phyloP scores from a whole-genome alignment of 2,797 vertebrate species.

The Zalophus californianus region DNA sequence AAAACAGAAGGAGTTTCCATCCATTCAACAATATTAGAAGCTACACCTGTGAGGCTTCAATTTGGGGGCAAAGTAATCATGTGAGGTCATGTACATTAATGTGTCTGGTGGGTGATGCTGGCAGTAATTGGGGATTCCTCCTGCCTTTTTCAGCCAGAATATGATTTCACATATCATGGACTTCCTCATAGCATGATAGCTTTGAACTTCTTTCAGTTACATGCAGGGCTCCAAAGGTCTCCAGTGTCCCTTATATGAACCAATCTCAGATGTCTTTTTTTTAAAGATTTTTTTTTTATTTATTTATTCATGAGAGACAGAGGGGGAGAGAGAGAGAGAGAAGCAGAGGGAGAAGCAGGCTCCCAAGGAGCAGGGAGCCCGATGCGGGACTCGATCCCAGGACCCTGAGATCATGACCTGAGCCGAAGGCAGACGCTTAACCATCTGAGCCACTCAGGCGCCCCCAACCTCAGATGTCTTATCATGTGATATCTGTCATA shows the following conservation, averaged over 20 bases:
- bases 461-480: background rate
- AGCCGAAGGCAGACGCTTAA: too few species aligned
- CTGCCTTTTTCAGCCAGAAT: background rate
- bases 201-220: background rate
- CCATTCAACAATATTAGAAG: background rate
- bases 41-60: background rate
- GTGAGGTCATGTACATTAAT: rapidly evolving
- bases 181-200: rapidly evolving
- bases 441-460: too few species aligned
- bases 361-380: too few species aligned
- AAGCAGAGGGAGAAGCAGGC: too few species aligned
- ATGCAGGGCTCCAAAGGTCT: background rate
- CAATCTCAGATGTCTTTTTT: background rate
- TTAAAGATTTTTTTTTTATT: too few species aligned
- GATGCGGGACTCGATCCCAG: too few species aligned
- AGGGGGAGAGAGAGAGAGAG: too few species aligned
- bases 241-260: background rate
- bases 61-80: background rate
- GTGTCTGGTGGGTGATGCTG: background rate
- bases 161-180: background rate
- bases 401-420: too few species aligned
- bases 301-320: too few species aligned
- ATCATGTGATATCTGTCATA: background rate
- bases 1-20: background rate
- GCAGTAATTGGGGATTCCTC: background rate